Percentiles rank a stretch among this genome's conserved stretches.
phyloP scores from a whole-genome alignment of 2,113 vertebrate genomes.

The Astatoreochromis straeleni region DNA sequence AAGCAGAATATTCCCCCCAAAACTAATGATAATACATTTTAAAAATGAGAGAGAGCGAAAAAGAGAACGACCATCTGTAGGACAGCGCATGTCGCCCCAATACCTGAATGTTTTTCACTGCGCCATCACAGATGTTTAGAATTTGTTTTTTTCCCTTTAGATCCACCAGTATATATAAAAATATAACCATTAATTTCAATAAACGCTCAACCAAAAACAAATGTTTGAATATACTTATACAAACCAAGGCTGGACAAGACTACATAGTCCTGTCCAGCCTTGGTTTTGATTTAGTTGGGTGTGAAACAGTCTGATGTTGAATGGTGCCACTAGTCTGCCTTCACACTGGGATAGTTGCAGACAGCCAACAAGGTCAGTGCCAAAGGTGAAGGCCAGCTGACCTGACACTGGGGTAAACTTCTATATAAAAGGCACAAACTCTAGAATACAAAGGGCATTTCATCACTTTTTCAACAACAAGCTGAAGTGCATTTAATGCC shows the following conservation, averaged over 20 bases:
- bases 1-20: fast-evolving
- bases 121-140: fast-evolving
- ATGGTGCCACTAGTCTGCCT: slow-evolving; percentile 5
- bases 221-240: neutral
- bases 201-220: neutral
- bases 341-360: neutral
- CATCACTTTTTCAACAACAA: neutral
- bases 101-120: neutral
- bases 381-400: slow-evolving; percentile 8
- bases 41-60: fast-evolving
- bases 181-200: neutral
- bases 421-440: neutral
- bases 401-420: neutral
- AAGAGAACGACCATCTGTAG: neutral
- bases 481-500: neutral
- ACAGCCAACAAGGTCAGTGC: neutral
- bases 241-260: neutral
- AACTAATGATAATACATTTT: neutral
- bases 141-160: fast-evolving
- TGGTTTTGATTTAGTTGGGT: neutral
- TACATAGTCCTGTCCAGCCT: neutral
- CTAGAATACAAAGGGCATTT: neutral
- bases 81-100: fast-evolving
- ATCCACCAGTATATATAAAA: neutral
- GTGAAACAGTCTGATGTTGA: neutral